Percentiles rank a stretch among this genome's conserved stretches.
Conservation (phyloP, 2,888 invertebrate genomes). For the Tipula unca region DNA sequence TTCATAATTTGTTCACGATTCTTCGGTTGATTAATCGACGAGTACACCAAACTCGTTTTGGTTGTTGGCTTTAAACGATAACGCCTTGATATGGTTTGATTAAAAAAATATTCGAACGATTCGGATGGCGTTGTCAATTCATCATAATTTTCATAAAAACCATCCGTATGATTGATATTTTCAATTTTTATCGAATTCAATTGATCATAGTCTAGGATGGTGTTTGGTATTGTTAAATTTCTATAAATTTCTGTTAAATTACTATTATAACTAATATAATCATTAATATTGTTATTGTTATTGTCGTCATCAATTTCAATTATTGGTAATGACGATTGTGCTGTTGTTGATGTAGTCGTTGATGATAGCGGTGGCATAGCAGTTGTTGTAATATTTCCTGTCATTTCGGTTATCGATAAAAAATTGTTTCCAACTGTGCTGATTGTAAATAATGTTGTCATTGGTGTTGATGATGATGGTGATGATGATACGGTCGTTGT, state of each 20-base stretch:
- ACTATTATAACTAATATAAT: background rate
- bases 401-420: background rate
- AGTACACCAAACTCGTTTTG: background rate
- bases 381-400: background rate
- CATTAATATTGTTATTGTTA: background rate
- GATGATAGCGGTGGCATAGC: background rate
- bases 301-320: background rate
- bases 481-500: background rate
- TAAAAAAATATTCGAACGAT: background rate
- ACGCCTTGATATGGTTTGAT: background rate
- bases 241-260: background rate
- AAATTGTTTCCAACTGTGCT: background rate
- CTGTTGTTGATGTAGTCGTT: background rate
- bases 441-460: background rate
- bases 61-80: background rate
- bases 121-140: background rate
- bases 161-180: background rate
- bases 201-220: background rate
- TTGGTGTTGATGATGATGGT: background rate
- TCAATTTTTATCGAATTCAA: slow-evolving; percentile 14
- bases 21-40: background rate
- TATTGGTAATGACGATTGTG: background rate
- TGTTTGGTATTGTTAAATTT: background rate
- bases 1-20: background rate
- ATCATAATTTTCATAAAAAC: background rate